phyloP scores from a whole-genome alignment of 2,113 vertebrate genomes.

The Otocyon megalotis region DNA sequence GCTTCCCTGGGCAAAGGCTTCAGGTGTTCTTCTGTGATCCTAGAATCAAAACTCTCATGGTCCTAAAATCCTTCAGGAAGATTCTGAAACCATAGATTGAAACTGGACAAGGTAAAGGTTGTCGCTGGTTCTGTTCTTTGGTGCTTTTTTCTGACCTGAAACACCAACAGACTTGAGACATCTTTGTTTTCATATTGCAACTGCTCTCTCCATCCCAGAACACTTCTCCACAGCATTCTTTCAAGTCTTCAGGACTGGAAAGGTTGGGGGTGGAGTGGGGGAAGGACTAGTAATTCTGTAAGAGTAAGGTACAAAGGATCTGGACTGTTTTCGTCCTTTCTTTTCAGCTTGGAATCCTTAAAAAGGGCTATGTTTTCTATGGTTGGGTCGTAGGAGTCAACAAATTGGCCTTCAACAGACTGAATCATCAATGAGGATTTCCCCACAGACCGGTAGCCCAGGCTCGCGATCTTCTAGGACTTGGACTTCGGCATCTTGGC shows the following conservation, averaged over 20 bases:
- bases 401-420: conserved; percentile 99
- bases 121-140: neutral
- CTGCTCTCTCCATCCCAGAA: neutral
- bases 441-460: conserved; percentile 98
- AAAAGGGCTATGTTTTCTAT: conserved; percentile 94
- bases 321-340: neutral
- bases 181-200: neutral
- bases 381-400: conserved; percentile 99
- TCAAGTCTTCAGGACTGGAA: neutral
- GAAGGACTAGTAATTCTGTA: neutral
- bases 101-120: neutral
- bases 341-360: neutral
- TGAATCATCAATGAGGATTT: conserved; percentile 99
- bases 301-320: neutral
- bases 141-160: neutral
- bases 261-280: neutral
- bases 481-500: conserved; percentile 96
- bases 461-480: conserved; percentile 98
- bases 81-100: neutral
- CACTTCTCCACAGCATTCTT: neutral
- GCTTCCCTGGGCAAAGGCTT: neutral
- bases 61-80: neutral
- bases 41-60: no score
- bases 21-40: neutral
- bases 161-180: neutral